Conservation (phyloP, 1,140 invertebrate genomes). For the Heliconius congener region DNA sequence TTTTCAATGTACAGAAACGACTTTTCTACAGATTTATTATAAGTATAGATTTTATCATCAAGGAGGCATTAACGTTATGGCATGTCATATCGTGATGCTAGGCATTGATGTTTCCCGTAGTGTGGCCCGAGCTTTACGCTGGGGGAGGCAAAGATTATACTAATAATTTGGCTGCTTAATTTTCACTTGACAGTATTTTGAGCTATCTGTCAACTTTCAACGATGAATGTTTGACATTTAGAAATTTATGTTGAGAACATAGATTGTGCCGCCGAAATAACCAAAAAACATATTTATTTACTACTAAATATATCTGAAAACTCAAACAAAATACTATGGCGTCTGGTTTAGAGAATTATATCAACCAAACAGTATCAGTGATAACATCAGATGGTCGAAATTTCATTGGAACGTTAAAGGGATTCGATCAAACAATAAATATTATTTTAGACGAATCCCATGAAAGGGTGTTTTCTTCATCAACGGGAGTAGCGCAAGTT, state of each 20-base stretch:
- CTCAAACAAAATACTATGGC: constrained; percentile 83
- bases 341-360: constrained; percentile 91
- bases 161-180: background rate
- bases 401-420: constrained; percentile 92
- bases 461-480: constrained; percentile 96
- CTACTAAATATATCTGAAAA: background rate
- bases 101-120: too few relatives aligned
- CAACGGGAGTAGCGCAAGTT: constrained; percentile 97
- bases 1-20: too few relatives aligned
- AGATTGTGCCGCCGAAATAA: constrained; percentile 16
- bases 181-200: constrained; percentile 14
- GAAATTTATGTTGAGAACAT: constrained; percentile 20
- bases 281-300: constrained; percentile 17
- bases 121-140: too few relatives aligned
- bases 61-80: too few relatives aligned
- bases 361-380: constrained; percentile 95
- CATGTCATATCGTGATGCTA: too few relatives aligned
- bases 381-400: constrained; percentile 97
- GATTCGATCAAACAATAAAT: constrained; percentile 99
- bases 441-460: constrained; percentile 98
- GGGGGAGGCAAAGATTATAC: too few relatives aligned
- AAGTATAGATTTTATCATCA: too few relatives aligned
- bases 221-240: constrained; percentile 2
- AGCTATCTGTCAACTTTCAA: background rate
- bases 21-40: too few relatives aligned